Base-by-base conservation (phyloP, 35 echinoderm and acorn worm genomes). In the Apostichopus californicus region DNA sequence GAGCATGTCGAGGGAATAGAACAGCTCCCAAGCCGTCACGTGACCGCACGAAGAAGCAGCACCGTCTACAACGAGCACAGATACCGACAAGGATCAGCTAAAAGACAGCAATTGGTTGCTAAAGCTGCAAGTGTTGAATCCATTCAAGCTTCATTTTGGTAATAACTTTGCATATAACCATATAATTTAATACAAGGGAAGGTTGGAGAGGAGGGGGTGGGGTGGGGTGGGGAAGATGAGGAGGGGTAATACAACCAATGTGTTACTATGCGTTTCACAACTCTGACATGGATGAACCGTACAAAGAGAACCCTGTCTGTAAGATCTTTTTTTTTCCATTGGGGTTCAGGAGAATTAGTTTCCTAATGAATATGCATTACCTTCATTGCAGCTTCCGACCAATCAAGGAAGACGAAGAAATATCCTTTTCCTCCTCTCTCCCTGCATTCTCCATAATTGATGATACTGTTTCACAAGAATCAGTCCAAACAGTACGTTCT, bases 1-100 rank as follows among this genome's bases (percentile, higher is more conserved):
- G 78, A 80, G 34, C 78, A 54, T 34, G 78, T 46, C 24, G 18
- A 80, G 53, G 78, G 78, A 6, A 80, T 80, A 13, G 78, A 80
- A 80, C 78, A 80, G 53, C n/a, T 80, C 14, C 78, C 78, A 7
- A 80, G 6, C 20, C 13, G 53, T 8, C n/a, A 80, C 25, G 13
- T 14, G 13, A 8, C 26, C 5, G 26, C 78, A 13, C 5, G 20
- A 26, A 26, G 78, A 54, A 80, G 53, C 5, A 80, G 78, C 14
- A 26, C 78, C 53, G 53, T 80, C 24, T 80, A 80, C 53, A 25
- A 80, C 12, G 53, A 80, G 34, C 26, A 25, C 78, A 26, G 24
- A 46, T 80, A 80, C 12, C 17, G 10, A 8, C 25, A 25, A 14
- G 34, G 53, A 14, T 80, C 78, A 13, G 53, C 53, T 14, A 80